phyloP scores from a whole-genome alignment of 2,113 vertebrate species.

The Kryptolebias marmoratus region DNA sequence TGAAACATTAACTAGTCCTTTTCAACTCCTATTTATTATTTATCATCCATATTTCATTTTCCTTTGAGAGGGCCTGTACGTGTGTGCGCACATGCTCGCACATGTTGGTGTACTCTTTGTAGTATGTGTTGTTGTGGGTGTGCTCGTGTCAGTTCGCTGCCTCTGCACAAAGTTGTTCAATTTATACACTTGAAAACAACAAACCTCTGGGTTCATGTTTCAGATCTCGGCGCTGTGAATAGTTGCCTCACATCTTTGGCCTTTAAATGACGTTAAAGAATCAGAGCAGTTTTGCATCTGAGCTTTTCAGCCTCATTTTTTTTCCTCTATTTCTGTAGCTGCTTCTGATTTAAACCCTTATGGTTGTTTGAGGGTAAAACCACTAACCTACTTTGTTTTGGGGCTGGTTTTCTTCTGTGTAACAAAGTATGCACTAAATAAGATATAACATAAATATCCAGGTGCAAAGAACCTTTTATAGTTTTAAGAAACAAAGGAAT shows the following conservation, averaged over 20 bases:
- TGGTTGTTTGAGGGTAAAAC: conserved; percentile 39
- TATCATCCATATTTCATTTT: conserved; percentile 75
- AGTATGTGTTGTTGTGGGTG: conserved; percentile 39
- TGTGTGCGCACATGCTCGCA: conserved; percentile 48
- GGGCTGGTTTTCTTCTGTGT: conserved; percentile 14
- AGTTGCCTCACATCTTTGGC: conserved; percentile 54
- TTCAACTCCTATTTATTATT: conserved; percentile 81
- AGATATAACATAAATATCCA: neutral
- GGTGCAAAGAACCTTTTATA: neutral
- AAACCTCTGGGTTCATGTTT: conserved; percentile 40
- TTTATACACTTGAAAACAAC: conserved; percentile 37
- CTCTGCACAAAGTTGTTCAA: conserved; percentile 43
- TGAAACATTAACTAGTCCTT: conserved; percentile 82
- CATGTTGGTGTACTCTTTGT: conserved; percentile 39
- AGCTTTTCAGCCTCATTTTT: conserved; percentile 49
- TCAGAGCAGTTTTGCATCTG: conserved; percentile 52
- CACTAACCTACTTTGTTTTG: conserved; percentile 21
- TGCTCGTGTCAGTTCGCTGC: conserved; percentile 43
- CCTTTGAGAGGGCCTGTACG: conserved; percentile 74
- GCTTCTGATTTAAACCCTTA: conserved; percentile 47
- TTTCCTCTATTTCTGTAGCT: conserved; percentile 54
- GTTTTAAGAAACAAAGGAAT: neutral
- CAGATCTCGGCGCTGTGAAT: conserved; percentile 48
- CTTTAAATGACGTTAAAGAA: conserved; percentile 46
- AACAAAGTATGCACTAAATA: conserved; percentile 4